Evolutionary conservation across 2,888 invertebrate genomes (phyloP).

Genomic region (Isoperla grammatica): DNA sequence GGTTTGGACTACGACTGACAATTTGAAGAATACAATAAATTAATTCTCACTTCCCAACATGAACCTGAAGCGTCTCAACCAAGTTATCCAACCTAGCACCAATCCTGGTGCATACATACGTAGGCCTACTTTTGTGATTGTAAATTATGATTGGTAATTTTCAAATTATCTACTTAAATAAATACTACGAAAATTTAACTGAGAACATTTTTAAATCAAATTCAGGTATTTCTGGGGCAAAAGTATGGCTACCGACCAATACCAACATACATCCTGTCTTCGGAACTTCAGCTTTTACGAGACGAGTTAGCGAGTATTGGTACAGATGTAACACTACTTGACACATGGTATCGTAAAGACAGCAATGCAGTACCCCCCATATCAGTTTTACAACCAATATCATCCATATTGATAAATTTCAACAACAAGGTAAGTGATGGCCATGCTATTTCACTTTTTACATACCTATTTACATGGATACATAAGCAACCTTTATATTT

Average conservation of each 20-base stretch:
- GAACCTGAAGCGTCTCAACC: no score
- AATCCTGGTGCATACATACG: no score
- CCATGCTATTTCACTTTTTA: conserved; percentile 12
- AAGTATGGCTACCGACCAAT: conserved; percentile 98
- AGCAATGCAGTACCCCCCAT: conserved; percentile 93
- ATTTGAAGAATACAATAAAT: no score
- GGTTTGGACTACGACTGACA: no score
- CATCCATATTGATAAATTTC: conserved; percentile 93
- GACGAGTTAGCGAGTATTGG: conserved; percentile 80
- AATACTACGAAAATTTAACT: no score
- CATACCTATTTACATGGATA: conserved; percentile 2
- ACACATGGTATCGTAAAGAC: conserved; percentile 95
- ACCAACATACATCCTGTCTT: conserved; percentile 89
- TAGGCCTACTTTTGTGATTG: no score
- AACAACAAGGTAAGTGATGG: conserved; percentile 77
- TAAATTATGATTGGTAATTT: no score
- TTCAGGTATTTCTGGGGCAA: conserved; percentile 86
- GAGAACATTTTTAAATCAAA: not conserved
- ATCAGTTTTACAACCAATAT: conserved; percentile 93
- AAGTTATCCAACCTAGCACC: no score
- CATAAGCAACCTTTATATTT: not conserved
- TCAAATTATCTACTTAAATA: no score
- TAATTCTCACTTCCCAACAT: no score
- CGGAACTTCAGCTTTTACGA: conserved; percentile 80
- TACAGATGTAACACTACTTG: conserved; percentile 74